Evolutionary conservation across 1,140 invertebrate species (phyloP).

Genomic region (Frieseomelitta varia): DNA sequence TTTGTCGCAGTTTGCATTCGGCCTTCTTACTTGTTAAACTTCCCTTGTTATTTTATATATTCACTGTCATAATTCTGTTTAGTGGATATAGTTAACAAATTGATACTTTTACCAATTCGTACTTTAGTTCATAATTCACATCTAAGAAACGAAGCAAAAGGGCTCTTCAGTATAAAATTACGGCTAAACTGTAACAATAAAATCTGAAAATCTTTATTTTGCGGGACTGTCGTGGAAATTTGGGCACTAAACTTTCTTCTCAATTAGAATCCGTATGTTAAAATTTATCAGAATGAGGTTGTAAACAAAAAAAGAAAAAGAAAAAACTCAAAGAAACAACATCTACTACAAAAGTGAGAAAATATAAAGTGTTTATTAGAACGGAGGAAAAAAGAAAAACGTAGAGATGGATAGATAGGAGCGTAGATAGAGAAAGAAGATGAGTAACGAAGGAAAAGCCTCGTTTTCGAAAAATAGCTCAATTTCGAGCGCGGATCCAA

Average conservation of each 20-base stretch:
- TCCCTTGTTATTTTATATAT: not conserved
- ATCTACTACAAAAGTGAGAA: not conserved
- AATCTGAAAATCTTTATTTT: not conserved
- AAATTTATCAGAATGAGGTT: too few relatives aligned
- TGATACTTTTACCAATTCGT: too few relatives aligned
- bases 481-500: conserved; percentile 51
- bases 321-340: not conserved
- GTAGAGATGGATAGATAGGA: not conserved
- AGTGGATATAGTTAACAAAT: not conserved
- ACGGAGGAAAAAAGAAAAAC: not conserved
- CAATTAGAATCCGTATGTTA: not conserved
- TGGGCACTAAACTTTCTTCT: not conserved
- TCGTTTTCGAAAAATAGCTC: conserved; percentile 60
- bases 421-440: not conserved
- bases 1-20: not conserved
- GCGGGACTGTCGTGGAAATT: not conserved
- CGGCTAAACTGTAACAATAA: too few relatives aligned
- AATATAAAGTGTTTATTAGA: too few relatives aligned
- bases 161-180: not conserved
- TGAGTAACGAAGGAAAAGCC: conserved; percentile 15
- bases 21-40: not conserved
- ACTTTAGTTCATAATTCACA: too few relatives aligned
- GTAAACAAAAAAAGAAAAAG: too few relatives aligned
- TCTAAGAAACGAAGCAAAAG: too few relatives aligned
- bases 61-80: not conserved